Conservation (phyloP, 2,888 invertebrate species). For the Pharmacophagus antenor region DNA sequence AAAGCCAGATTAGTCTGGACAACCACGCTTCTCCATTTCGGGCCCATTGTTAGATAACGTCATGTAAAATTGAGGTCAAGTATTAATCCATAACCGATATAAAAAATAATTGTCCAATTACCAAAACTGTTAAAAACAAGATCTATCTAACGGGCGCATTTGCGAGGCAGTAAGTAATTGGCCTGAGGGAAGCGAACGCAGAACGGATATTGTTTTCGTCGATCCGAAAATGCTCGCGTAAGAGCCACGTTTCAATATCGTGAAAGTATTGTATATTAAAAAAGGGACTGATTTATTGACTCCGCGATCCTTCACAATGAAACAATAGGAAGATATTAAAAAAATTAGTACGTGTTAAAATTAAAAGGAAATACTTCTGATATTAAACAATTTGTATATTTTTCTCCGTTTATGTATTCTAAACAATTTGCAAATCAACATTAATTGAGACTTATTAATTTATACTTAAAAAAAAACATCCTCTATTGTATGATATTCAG, state of each 20-base stretch:
- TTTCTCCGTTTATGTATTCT: no score
- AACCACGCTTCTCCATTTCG: no score
- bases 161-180: slow-evolving; percentile 42
- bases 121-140: slow-evolving; percentile 16
- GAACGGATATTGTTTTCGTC: slow-evolving; percentile 56
- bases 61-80: no score
- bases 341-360: not conserved
- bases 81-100: no score
- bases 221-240: slow-evolving; percentile 44
- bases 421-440: no score
- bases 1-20: no score
- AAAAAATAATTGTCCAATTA: slow-evolving; percentile 11
- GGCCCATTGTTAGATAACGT: no score
- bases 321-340: not conserved
- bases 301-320: not conserved
- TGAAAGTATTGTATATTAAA: slow-evolving; percentile 5
- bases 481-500: no score
- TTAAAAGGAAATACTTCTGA: not conserved
- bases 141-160: slow-evolving; percentile 20
- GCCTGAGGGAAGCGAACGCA: slow-evolving; percentile 38
- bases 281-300: slow-evolving; percentile 7
- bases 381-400: no score
- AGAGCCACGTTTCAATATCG: slow-evolving; percentile 22
- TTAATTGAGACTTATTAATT: no score
- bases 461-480: no score